A percentile compares a stretch with the other conserved stretches of the same genome.
These are phyloP conservation scores for Limanda limanda DNA, from an alignment of 2,113 vertebrate species.

Conservation along the genomic window DNA sequence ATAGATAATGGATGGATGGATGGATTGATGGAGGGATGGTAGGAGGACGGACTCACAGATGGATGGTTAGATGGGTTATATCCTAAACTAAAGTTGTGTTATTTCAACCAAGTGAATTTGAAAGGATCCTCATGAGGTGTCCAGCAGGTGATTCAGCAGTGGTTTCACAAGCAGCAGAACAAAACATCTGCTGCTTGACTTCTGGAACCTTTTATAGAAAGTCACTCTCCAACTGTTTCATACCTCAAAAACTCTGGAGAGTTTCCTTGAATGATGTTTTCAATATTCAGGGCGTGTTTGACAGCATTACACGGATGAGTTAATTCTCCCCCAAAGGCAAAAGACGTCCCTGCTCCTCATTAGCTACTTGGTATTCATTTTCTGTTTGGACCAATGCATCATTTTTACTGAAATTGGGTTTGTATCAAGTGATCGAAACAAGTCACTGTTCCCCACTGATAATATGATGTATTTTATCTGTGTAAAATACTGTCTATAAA, in stretches of 20 bases:
- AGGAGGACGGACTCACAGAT: no score
- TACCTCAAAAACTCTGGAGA: neutral
- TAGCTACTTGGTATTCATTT: conserved; percentile 38
- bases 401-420: conserved; percentile 42
- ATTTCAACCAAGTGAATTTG: no score
- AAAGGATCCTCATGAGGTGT: no score
- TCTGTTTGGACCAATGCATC: conserved; percentile 33
- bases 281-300: conserved; percentile 28
- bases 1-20: no score
- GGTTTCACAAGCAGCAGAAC: conserved; percentile 14
- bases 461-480: conserved; percentile 25
- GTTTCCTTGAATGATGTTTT: conserved; percentile 26
- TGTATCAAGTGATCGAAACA: conserved; percentile 37
- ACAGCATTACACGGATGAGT: conserved; percentile 20
- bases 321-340: conserved; percentile 31
- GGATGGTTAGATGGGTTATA: no score
- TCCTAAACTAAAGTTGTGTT: no score
- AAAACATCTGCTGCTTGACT: conserved; percentile 42
- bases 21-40: no score
- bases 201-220: conserved; percentile 24
- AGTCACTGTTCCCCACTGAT: conserved; percentile 11
- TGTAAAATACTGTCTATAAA: conserved; percentile 35
- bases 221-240: conserved; percentile 39
- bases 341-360: conserved; percentile 26
- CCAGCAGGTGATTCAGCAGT: neutral